Evolutionary conservation across 2,888 invertebrate genomes (phyloP).

Genomic region (Pemphredon lugubris): DNA sequence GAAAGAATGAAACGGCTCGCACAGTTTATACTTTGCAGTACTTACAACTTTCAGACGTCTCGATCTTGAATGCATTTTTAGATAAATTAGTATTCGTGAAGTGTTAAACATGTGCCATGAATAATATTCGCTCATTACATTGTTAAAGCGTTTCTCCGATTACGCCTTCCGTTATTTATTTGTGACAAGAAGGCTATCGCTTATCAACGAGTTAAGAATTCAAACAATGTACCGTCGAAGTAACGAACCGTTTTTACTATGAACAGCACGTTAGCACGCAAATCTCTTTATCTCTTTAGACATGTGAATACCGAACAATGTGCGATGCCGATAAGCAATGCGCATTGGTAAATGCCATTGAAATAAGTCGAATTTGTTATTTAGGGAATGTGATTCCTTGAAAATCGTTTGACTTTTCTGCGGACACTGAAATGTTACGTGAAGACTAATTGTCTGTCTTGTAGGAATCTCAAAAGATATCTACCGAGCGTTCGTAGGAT

Average conservation of each 20-base stretch:
- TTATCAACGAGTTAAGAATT: conserved; percentile 5
- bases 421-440: background rate
- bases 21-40: conserved; percentile 55
- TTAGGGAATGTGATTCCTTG: conserved; percentile 22
- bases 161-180: conserved; percentile 3
- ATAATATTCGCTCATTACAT: conserved; percentile 44
- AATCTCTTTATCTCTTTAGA: conserved; percentile 20
- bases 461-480: too few species aligned
- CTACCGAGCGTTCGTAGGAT: too few species aligned
- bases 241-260: conserved; percentile 10
- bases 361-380: conserved; percentile 26
- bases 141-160: conserved; percentile 25
- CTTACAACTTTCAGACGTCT: conserved; percentile 27
- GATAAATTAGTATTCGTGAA: conserved; percentile 39
- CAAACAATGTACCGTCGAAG: too few species aligned
- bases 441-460: background rate
- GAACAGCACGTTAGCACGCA: conserved; percentile 16
- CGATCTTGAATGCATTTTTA: conserved; percentile 40
- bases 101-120: conserved; percentile 59
- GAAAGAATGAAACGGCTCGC: conserved; percentile 42
- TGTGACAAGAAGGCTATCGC: conserved; percentile 1
- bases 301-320: conserved; percentile 15
- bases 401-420: background rate
- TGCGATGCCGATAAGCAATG: conserved; percentile 12
- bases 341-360: conserved; percentile 22